Base-by-base conservation (phyloP, 1,140 invertebrate species). In the Zophobas morio region DNA sequence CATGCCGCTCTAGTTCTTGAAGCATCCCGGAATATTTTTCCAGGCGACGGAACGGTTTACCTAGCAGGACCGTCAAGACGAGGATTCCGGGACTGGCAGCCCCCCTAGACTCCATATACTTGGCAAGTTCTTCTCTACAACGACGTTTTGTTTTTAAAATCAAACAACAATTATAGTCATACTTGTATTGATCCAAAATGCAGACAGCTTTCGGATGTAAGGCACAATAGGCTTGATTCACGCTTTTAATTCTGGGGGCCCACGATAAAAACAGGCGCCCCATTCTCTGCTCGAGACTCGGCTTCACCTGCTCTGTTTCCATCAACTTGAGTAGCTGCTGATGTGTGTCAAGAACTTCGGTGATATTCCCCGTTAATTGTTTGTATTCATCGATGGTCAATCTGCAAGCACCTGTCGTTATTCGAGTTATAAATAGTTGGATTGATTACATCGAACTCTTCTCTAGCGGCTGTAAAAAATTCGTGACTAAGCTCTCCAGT, bases 11-110 rank as follows among this genome's bases (percentile, higher is more conserved):
- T 57, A 99, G 87, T 87, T 99, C 98, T 87, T 99, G 96, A 32
- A 99, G 88, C 92, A 96, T 94, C 37, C 93, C 93, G 2, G 96
- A 94, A 86, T 99, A 99, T 85, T 98, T 98, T 82, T 99, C 96
- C 39, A 99, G 87, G 75, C 98, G 91, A 63, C 97, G 91, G 86
- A 99, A 99, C 2, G 98, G 96, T 87, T 96, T 96, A 78, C 96
- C 98, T 5, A 99, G 88, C 0, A 95, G 96, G 6, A 96, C 95
- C 1, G 97, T 98, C 36, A 99, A 87, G 5, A 96, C 94, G 82
- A 99, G 89, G 60, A 98, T 90, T 49, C 96, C 96, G 20, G 96
- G 95, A 74, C 91, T 90, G 34, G 93, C 90, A 0, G 95, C 94
- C 34, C 95, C 96, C 80, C 92, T 92, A 46, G 89, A 90, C 87